A percentile compares a stretch with the other conserved stretches of the same genome.
Conservation (phyloP, 2,113 vertebrate species). For the Eurypyga helias region DNA sequence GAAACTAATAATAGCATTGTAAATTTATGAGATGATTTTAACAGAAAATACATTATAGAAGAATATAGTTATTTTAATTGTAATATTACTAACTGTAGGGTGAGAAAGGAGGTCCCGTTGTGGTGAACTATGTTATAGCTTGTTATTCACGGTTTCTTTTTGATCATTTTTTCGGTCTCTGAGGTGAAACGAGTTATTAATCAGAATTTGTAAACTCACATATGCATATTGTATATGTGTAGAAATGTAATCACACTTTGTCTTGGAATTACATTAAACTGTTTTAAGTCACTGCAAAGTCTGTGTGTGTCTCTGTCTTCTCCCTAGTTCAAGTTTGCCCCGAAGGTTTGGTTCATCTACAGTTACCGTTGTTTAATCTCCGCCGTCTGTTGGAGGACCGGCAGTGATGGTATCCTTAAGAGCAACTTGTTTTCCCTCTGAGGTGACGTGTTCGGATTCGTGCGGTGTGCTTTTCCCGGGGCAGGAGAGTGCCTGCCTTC, state of each 20-base stretch:
- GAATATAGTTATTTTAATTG: constrained; percentile 99
- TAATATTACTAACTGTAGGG: constrained; percentile 99
- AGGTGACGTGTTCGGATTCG: not conserved
- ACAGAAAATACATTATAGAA: constrained; percentile 97
- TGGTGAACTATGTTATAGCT: constrained; percentile 99
- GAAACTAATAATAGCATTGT: constrained; percentile 98
- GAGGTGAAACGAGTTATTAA: constrained; percentile 99
- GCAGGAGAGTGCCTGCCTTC: not conserved
- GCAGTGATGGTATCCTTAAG: not conserved
- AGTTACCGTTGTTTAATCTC: not conserved
- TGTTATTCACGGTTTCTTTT: constrained; percentile 99
- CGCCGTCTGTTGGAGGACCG: not conserved
- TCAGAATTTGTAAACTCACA: constrained; percentile 99
- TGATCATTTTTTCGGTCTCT: constrained; percentile 99
- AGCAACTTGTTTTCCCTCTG: not conserved
- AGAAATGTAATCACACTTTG: constrained; percentile 99
- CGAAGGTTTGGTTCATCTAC: not conserved
- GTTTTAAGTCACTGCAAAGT: constrained; percentile 91
- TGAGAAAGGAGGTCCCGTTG: constrained; percentile 90
- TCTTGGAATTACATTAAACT: constrained; percentile 99
- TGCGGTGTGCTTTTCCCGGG: not conserved
- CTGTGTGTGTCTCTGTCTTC: constrained; percentile 1
- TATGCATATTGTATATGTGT: constrained; percentile 99
- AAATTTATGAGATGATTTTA: constrained; percentile 98
- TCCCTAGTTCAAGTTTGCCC: not conserved